Conservation (phyloP, 2,797 vertebrate genomes). For the Pipistrellus kuhlii region DNA sequence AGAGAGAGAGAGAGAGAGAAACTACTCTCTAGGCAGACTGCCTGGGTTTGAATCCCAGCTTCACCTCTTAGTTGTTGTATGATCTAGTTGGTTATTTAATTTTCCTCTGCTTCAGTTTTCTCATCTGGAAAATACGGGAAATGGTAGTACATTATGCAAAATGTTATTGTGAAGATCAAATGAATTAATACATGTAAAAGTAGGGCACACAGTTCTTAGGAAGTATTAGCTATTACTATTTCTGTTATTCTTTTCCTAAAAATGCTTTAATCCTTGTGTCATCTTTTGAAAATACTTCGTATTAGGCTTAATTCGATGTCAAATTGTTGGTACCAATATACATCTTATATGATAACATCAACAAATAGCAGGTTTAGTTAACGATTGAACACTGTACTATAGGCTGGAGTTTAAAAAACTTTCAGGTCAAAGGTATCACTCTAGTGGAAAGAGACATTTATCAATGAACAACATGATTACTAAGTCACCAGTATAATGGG, state of each 20-base stretch:
- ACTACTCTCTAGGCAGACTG: not conserved
- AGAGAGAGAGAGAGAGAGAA: not conserved
- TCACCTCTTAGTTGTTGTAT: not conserved
- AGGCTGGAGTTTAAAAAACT: not conserved
- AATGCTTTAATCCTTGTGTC: not conserved
- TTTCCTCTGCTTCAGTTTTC: not conserved
- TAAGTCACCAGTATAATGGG: not conserved
- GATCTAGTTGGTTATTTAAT: not conserved
- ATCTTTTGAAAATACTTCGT: not conserved
- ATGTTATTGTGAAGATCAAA: not conserved
- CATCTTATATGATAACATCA: not conserved
- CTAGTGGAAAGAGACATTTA: not conserved
- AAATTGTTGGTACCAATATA: not conserved
- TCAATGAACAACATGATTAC: not conserved
- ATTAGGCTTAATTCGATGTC: slow-evolving; percentile 18
- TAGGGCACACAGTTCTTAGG: not conserved
- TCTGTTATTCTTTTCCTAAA: not conserved
- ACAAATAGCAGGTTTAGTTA: not conserved
- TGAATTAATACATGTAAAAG: not conserved
- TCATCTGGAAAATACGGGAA: not conserved
- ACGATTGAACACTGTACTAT: not conserved
- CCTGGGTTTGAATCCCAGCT: not conserved
- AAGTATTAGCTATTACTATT: not conserved
- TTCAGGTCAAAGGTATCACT: not conserved
- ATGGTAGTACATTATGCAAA: not conserved